Base-by-base conservation (phyloP, 2,888 invertebrate species). In the Aquatica leii region DNA sequence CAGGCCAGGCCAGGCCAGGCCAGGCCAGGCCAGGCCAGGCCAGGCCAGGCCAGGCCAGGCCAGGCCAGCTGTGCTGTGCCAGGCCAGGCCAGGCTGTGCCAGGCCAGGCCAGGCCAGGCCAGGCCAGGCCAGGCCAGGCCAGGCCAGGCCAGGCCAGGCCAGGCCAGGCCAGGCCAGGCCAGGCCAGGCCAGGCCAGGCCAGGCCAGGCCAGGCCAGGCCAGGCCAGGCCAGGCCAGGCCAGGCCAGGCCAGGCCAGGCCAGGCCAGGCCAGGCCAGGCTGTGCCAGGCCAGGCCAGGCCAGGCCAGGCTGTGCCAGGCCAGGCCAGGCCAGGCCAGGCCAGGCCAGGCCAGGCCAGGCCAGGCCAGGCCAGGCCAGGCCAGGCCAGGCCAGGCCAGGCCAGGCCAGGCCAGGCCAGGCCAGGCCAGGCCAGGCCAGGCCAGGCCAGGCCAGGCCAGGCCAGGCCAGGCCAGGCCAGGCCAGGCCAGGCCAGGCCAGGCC, bases 401-500 rank as follows among this genome's bases (percentile, higher is more conserved):
- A 5, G 46, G 55, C 24, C 46, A 4, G 46, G 55, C 14, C 15
- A 3, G 46, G 55, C n/a, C 55, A 4, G 46, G 43, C 24, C 20
- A 18, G 40, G 55, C 18, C 46, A n/a, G 15, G 46, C 15, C 46
- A 11, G 15, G 55, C 18, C 46, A n/a, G 15, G 43, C 11, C 55
- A 11, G 40, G 40, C 12, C 40, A 18, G 31, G 40, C 9, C 40
- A 12, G 31, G 54, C 12, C 54, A n/a, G 31, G 54, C 12, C 18
- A 15, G 31, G 54, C n/a, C 40, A 15, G 31, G 40, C 12, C 54
- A 12, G 31, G 54, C 12, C 54, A n/a, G 40, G 55, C 15, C 46
- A 11, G 15, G 55, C 18, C 24, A 12, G 15, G 55, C n/a, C 46
- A n/a, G 15, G 55, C 15, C 46, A 11, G 40, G 55, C 18, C 46